phyloP scores from a whole-genome alignment of 2,797 vertebrate genomes.

The Esox masquinongy region DNA sequence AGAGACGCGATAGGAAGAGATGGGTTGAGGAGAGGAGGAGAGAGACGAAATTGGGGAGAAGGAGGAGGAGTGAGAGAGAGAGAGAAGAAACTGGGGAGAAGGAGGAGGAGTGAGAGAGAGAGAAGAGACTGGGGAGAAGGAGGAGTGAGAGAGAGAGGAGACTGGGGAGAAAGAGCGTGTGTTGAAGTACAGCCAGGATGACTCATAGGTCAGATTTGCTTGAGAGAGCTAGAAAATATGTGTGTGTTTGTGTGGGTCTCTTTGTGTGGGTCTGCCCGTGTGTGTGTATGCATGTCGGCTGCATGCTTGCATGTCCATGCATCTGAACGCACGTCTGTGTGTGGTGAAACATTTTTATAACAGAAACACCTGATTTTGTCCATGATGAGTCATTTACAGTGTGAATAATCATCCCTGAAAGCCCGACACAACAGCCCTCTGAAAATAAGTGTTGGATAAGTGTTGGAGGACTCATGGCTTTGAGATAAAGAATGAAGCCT shows the following conservation, averaged over 20 bases:
- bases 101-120: neutral
- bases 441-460: too few species aligned
- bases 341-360: neutral
- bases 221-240: constrained; percentile 34
- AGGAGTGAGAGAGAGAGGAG: neutral
- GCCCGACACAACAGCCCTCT: too few species aligned
- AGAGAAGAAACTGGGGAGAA: neutral
- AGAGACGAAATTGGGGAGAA: neutral
- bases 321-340: neutral
- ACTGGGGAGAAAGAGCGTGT: neutral
- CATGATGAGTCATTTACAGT: too few species aligned
- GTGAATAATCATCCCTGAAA: too few species aligned
- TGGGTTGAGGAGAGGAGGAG: neutral
- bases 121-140: neutral
- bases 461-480: too few species aligned
- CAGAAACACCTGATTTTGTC: neutral
- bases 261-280: neutral
- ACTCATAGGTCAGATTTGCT: constrained; percentile 70
- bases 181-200: constrained; percentile 55
- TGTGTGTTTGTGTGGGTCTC: constrained; percentile 3
- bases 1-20: neutral
- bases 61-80: neutral
- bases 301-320: neutral
- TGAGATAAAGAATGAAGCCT: too few species aligned
- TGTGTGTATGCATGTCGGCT: neutral